phyloP scores from a whole-genome alignment of 1,140 invertebrate species.

The Tetraneura akinire region DNA sequence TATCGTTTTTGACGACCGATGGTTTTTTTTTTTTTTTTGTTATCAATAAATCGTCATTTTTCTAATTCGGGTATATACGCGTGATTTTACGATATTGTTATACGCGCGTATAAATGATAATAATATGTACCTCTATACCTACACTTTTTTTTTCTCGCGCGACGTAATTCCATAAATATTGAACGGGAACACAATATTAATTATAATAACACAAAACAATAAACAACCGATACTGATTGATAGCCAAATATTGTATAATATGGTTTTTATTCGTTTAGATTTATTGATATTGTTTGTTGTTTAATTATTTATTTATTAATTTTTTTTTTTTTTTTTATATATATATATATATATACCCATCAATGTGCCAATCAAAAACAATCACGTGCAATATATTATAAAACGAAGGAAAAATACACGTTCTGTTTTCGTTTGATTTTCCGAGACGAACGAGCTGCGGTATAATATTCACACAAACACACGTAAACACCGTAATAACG shows the following conservation, averaged over 20 bases:
- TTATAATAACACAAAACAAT: no score
- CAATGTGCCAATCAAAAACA: conserved; percentile 24
- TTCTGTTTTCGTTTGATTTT: conserved; percentile 23
- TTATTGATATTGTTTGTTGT: conserved; percentile 7
- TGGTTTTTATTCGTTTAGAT: conserved; percentile 14
- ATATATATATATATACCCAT: no score
- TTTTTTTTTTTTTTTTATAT: no score
- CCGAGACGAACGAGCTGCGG: conserved; percentile 25
- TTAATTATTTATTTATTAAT: no score
- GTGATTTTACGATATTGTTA: no score
- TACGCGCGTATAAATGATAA: no score
- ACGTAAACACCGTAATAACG: not conserved
- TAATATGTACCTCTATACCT: no score
- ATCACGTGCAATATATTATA: conserved; percentile 34
- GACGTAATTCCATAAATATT: not conserved
- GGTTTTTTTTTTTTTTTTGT: not conserved
- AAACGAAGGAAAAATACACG: conserved; percentile 31
- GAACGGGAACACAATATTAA: not conserved
- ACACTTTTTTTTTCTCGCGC: no score
- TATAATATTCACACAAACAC: conserved; percentile 8
- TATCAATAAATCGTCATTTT: not conserved
- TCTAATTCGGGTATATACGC: not conserved
- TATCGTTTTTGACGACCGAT: not conserved
- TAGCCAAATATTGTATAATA: no score
- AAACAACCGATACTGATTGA: no score